Base-by-base conservation (phyloP, 2,888 invertebrate species). In the Caenorhabditis panamensis region DNA sequence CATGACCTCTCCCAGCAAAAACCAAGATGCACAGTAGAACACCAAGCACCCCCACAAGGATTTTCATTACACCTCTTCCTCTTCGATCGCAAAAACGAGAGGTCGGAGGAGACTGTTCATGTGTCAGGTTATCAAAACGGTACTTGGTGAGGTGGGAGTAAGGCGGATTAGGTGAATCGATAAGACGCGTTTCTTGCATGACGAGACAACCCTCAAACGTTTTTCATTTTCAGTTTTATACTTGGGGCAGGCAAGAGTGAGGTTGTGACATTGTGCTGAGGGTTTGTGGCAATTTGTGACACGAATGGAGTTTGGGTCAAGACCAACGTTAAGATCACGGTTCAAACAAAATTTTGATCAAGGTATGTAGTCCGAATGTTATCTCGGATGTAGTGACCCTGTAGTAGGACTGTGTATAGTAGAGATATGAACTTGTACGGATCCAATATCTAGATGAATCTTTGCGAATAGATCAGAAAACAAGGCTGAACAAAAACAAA, bases 71-170 rank as follows among this genome's bases (percentile, higher is more conserved):
- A 44, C 66, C 44, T 28, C 20, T 59, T 37, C 66, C 44, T 28
- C 20, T 59, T 28, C 51, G 53, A 56, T 51, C 58, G 66, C 51
- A 20, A 53, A 73, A 73, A 58, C 51, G 59, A n/a, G 66, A 73
- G 73, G 73, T 73, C 64, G 73, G 16, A 41, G 51, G 73, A 66
- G 66, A 66, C 66, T 61, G 59, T 66, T 66, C 66, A 61, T 59
- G 66, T 66, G 56, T 37, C 51, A 26, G 73, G 75, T 75, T 75
- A 75, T 75, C 75, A 53, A 66, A 75, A 75, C 66, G 75, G 66
- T 75, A 75, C 75, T 75, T 51, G 64, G 20, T 53, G 75, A 66
- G 51, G 66, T 75, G 66, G 66, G 75, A 75, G 66, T 66, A 61
- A 75, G 75, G 44, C n/a, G 75, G 75, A 66, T 75, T 75, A 75